These are phyloP conservation scores for Syngnathus acus DNA, from an alignment of 2,797 vertebrate genomes.

Conservation along the genomic window DNA sequence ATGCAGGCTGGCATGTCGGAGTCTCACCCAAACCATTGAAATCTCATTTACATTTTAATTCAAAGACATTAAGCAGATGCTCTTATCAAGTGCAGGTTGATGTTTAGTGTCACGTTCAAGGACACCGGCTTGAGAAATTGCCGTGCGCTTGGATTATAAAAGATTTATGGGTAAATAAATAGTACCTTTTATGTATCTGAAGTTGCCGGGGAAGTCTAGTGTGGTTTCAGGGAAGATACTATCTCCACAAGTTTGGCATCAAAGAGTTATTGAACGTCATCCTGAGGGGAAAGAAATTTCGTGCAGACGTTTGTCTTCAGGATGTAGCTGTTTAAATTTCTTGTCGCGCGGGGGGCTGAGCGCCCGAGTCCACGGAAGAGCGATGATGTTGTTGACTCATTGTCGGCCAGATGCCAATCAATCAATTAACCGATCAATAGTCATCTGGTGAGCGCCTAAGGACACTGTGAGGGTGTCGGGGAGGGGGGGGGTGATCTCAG, in stretches of 20 bases:
- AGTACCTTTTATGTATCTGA: background rate
- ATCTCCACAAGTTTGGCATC: background rate
- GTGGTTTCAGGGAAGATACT: background rate
- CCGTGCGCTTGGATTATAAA: background rate
- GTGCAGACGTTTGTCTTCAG: slow-evolving; percentile 4
- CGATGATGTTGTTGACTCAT: slow-evolving; percentile 60
- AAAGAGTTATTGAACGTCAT: slow-evolving; percentile 1
- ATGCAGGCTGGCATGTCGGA: slow-evolving; percentile 29
- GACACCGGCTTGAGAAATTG: slow-evolving; percentile 26
- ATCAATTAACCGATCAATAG: slow-evolving; percentile 71
- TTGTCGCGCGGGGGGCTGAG: background rate
- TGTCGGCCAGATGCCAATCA: slow-evolving; percentile 60
- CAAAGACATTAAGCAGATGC: slow-evolving; percentile 66
- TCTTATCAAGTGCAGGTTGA: slow-evolving; percentile 40
- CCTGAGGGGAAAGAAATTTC: background rate
- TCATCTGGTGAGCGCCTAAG: slow-evolving; percentile 57
- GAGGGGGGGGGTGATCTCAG: slow-evolving; percentile 38
- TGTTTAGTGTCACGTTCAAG: slow-evolving; percentile 51
- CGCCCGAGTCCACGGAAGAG: slow-evolving; percentile 41
- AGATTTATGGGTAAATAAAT: background rate
- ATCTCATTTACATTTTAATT: slow-evolving; percentile 68
- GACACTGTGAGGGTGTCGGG: slow-evolving; percentile 31
- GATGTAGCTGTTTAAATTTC: slow-evolving; percentile 1
- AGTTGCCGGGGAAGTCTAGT: background rate
- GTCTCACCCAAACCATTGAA: slow-evolving; percentile 45